A percentile compares a stretch with the other conserved stretches of the same genome.
phyloP scores from a whole-genome alignment of 2,888 invertebrate genomes.

The Portevinia maculata region DNA sequence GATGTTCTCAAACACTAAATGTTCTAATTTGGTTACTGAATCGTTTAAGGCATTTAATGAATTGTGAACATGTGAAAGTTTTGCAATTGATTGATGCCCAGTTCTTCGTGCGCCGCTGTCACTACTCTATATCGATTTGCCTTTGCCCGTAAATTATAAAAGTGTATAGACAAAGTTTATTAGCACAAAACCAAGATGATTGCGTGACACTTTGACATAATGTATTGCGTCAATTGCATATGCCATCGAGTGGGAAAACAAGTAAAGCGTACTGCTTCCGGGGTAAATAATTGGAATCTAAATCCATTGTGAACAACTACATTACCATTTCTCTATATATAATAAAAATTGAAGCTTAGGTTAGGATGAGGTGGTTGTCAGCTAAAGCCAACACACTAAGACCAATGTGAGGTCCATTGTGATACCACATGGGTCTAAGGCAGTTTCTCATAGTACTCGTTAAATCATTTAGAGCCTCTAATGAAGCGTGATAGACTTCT shows the following conservation, averaged over 20 bases:
- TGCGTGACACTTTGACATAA: neutral
- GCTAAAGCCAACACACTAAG: too few species aligned
- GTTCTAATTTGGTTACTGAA: too few species aligned
- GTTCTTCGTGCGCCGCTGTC: neutral
- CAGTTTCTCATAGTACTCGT: too few species aligned
- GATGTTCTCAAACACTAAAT: neutral
- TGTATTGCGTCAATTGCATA: slow-evolving; percentile 26
- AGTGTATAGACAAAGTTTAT: slow-evolving; percentile 1
- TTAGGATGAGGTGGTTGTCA: slow-evolving; percentile 5
- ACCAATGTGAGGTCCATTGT: too few species aligned
- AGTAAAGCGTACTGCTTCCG: slow-evolving; percentile 1
- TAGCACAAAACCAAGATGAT: neutral
- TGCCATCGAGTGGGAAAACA: neutral
- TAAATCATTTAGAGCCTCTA: too few species aligned
- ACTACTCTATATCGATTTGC: neutral
- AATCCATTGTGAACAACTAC: slow-evolving; percentile 21
- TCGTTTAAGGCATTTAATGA: too few species aligned
- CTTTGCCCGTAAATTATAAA: neutral
- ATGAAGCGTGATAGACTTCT: too few species aligned
- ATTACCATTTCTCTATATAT: neutral
- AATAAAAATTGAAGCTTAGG: slow-evolving; percentile 19
- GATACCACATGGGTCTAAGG: too few species aligned
- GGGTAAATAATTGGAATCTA: neutral
- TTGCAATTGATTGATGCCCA: neutral
- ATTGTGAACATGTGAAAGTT: too few species aligned